Evolutionary conservation across 1,140 invertebrate species (phyloP), one percentile per base, ranked within the genome.

Genomic region (Cotesia chilonis): DNA sequence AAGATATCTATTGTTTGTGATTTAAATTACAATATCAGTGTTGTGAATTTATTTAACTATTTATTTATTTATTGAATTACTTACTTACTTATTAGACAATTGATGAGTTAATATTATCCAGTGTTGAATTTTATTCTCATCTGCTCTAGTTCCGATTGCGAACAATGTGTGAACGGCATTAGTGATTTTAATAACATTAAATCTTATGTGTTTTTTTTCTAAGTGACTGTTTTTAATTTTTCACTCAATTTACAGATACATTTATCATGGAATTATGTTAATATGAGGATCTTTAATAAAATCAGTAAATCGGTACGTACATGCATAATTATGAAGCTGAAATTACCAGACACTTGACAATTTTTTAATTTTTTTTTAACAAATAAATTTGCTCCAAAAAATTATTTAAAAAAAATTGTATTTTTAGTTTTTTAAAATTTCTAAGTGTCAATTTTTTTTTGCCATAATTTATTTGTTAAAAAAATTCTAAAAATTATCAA

Each of bases 101-200:
- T 41, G 3, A 41, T 37, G n/a, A 37, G 9, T n/a, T 63, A 14
- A 12, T 65, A 47, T 47, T n/a, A 47, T 7, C 12, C 10, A 17
- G 10, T 68, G 9, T 68, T 55, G 38, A 35, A 20, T 9, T 28
- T 38, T 51, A 38, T 72, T 61, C 28, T 72, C 71, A 47, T 47
- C 41, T 47, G 71, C 71, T 72, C 71, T 57, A 72, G 38, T 72
- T 72, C 37, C 57, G 38, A 68, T 68, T 68, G 67, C 67, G 67
- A 68, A 35, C 67, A 47, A 36, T 36, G 54, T 67, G 12, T 41
- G 54, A 17, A 6, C 14, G 20, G 65, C 12, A 68, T 64, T n/a
- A 68, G 65, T 61, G 65, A 55, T 68, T 68, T 60, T 60, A 41
- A 36, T 72, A 20, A n/a, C 60, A 47, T 71, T 71, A 41, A 47